phyloP scores from a whole-genome alignment of 2,797 vertebrate genomes.

The Lutjanus argentimaculatus region DNA sequence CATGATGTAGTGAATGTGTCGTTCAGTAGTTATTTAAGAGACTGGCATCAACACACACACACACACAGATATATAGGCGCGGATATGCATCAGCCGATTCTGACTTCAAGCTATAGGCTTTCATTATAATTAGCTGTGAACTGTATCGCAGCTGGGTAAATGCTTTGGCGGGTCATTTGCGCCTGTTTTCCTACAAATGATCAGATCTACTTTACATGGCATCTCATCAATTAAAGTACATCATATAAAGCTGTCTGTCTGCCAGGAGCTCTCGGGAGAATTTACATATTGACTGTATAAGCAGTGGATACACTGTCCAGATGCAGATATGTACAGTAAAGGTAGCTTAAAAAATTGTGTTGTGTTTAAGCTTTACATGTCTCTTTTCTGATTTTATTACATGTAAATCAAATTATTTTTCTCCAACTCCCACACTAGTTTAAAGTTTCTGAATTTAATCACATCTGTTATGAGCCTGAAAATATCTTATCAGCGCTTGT shows the following conservation, averaged over 20 bases:
- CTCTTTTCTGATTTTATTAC: constrained; percentile 32
- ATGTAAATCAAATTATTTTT: constrained; percentile 32
- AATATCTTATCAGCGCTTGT: constrained; percentile 17
- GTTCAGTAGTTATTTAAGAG: constrained; percentile 35
- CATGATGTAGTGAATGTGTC: constrained; percentile 17
- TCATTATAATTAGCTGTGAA: constrained; percentile 55
- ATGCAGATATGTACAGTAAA: neutral
- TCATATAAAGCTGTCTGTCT: constrained; percentile 17
- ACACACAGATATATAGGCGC: neutral
- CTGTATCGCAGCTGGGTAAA: constrained; percentile 40
- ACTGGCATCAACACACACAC: neutral
- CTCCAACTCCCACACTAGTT: constrained; percentile 37
- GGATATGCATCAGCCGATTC: neutral
- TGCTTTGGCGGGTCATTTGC: constrained; percentile 50
- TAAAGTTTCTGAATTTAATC: constrained; percentile 54
- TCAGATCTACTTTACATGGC: constrained; percentile 42
- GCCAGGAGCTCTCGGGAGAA: constrained; percentile 3
- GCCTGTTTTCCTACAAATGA: constrained; percentile 30
- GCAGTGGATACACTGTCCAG: neutral
- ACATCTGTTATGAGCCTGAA: constrained; percentile 28
- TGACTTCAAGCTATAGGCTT: constrained; percentile 42
- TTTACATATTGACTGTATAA: constrained; percentile 14
- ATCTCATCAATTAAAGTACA: constrained; percentile 43
- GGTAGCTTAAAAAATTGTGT: neutral
- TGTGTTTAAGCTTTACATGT: neutral